phyloP scores from a whole-genome alignment of 2,113 vertebrate species.

The Piprites chloris region DNA sequence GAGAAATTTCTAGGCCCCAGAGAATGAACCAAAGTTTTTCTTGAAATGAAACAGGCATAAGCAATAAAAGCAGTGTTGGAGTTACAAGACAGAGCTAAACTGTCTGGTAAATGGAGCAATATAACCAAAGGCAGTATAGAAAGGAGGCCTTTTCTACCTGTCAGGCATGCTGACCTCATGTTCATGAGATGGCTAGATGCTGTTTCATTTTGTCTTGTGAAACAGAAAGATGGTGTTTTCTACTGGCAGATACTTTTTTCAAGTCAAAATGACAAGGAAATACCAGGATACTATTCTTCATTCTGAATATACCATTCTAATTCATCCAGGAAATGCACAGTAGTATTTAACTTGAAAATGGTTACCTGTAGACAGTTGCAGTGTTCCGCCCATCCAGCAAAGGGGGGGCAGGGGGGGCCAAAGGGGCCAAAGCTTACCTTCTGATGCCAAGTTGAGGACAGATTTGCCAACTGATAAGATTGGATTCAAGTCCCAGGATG shows the following conservation, averaged over 20 bases:
- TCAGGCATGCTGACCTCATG: neutral
- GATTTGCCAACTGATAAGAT: slow-evolving; percentile 78
- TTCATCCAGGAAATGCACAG: neutral
- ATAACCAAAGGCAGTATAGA: neutral
- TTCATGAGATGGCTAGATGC: neutral
- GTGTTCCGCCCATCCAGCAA: neutral
- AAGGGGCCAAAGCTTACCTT: slow-evolving; percentile 56
- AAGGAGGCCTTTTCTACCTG: neutral
- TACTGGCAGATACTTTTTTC: neutral
- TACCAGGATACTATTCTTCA: neutral
- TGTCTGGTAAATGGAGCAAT: neutral
- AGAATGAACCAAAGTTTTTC: neutral
- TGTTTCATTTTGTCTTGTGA: neutral
- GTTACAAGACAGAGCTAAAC: neutral
- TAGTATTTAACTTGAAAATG: neutral
- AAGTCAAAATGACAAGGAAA: neutral
- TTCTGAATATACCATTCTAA: neutral
- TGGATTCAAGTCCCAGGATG: slow-evolving; percentile 82
- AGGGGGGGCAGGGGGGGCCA: neutral
- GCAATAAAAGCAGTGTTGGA: neutral
- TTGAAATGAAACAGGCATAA: neutral
- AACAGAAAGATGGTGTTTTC: neutral
- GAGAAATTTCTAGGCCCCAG: neutral
- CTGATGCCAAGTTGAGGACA: slow-evolving; percentile 71
- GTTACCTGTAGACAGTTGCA: neutral